Conservation (phyloP, 2,797 vertebrate genomes). For the Forpus xanthops region DNA sequence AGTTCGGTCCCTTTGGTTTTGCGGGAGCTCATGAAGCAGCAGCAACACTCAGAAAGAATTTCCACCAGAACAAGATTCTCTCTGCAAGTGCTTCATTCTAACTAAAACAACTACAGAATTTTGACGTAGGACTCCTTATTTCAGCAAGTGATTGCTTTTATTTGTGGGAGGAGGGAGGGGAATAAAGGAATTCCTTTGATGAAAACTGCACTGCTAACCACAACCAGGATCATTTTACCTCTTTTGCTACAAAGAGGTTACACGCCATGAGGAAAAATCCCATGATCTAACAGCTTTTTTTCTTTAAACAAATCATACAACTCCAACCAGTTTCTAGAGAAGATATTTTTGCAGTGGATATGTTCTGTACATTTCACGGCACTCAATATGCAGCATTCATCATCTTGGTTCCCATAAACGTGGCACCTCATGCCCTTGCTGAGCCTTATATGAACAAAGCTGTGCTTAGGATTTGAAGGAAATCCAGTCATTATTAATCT, state of each 20-base stretch:
- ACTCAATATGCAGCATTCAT: neutral
- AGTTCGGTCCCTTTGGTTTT: neutral
- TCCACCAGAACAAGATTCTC: neutral
- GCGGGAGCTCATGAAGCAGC: neutral
- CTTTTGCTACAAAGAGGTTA: slow-evolving; percentile 24
- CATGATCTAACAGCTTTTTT: slow-evolving; percentile 20
- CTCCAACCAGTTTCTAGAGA: neutral
- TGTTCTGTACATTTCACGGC: neutral
- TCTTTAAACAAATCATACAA: neutral
- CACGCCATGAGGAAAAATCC: slow-evolving; percentile 4
- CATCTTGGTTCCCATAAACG: neutral
- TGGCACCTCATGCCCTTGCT: neutral
- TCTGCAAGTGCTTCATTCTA: neutral
- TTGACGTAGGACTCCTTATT: neutral
- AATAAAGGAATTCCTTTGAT: slow-evolving; percentile 56
- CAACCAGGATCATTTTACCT: slow-evolving; percentile 46
- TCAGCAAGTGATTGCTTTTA: neutral
- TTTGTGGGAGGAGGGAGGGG: slow-evolving; percentile 11
- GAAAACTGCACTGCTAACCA: slow-evolving; percentile 29
- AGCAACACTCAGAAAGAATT: neutral
- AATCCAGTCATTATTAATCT: neutral
- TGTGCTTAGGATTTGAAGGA: neutral
- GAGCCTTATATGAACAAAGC: neutral
- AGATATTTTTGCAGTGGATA: slow-evolving; percentile 9
- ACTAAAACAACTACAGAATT: neutral